Base-by-base conservation (phyloP, 2,888 invertebrate species). In the Drosophila anceps region DNA sequence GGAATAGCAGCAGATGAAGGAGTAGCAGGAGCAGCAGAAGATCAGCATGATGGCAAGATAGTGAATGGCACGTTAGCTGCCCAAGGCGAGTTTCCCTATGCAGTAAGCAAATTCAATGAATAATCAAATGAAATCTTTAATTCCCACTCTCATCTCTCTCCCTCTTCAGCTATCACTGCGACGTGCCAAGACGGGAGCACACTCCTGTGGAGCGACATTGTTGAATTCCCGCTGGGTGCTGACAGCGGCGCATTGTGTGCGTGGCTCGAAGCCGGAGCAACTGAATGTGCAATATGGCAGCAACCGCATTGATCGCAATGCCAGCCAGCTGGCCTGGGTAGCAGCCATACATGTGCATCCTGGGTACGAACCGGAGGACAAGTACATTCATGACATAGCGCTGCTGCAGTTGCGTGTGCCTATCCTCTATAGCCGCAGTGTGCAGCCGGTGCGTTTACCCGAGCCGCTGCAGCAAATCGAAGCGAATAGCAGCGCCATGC, bases 171-270 rank as follows among this genome's bases (percentile, higher is more conserved):
- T 88, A 0, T 92, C 92, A 0, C 69, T 92, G 35, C 84, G 92
- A 1, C 85, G 88, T 4, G 66, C 83, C 10, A 79, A 78, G 3
- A 72, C 72, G 20, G 91, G 92, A 7, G 83, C 81, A 18, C 93
- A 92, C 53, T 82, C 81, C 1, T 92, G 92, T 58, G 92, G 93
- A 8, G 91, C 77, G 10, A 88, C 92, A 0, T 73, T 92, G 35
- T 53, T 92, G 1, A 92, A 91, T 62, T 81, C 85, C 2, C 63
- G 76, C 50, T 93, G 92, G 92, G 78, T 88, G 4, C 69, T 93
- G 13, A 93, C 92, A 1, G 92, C 92, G 10, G 93, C 90, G 0
- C 93, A 93, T 61, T 93, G 92, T 74, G 92, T 92, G 6, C 70
- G 71, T 0, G 63, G 75, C 51, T 44, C 73, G 1, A 50, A 20